Conservation (phyloP, 2,888 invertebrate genomes). For the Tetrapedia diversipes region DNA sequence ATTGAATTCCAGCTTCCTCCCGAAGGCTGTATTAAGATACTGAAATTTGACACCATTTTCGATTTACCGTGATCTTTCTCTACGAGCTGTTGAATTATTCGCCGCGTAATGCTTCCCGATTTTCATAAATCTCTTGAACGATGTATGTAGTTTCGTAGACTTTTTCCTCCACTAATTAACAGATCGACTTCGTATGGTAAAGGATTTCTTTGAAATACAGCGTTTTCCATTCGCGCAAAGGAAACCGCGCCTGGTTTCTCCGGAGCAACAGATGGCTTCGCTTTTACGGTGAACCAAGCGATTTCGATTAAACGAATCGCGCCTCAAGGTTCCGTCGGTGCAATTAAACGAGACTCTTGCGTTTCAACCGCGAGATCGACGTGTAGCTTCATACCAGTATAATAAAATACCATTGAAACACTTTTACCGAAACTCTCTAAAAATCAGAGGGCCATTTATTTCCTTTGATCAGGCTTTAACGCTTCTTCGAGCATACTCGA, state of each 20-base stretch:
- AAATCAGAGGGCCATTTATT: slow-evolving; percentile 6
- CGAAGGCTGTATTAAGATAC: background rate
- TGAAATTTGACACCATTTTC: slow-evolving; percentile 10
- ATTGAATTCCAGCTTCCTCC: background rate
- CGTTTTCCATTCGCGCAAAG: slow-evolving; percentile 1
- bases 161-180: no score
- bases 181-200: background rate
- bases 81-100: slow-evolving; percentile 12
- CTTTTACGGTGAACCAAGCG: slow-evolving; percentile 63
- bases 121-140: slow-evolving; percentile 26
- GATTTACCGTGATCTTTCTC: background rate
- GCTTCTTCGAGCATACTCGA: no score
- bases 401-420: no score
- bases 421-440: background rate
- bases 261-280: slow-evolving; percentile 64
- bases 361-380: background rate
- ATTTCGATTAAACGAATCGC: slow-evolving; percentile 64
- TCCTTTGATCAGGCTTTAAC: no score
- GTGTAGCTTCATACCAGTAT: no score
- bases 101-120: slow-evolving; percentile 4
- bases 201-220: slow-evolving; percentile 16
- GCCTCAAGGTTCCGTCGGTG: slow-evolving; percentile 52
- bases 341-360: slow-evolving; percentile 45
- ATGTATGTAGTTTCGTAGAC: no score
- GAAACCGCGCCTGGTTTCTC: slow-evolving; percentile 33